Base-by-base conservation (phyloP, 2,888 invertebrate species). In the Lasius platythorax region DNA sequence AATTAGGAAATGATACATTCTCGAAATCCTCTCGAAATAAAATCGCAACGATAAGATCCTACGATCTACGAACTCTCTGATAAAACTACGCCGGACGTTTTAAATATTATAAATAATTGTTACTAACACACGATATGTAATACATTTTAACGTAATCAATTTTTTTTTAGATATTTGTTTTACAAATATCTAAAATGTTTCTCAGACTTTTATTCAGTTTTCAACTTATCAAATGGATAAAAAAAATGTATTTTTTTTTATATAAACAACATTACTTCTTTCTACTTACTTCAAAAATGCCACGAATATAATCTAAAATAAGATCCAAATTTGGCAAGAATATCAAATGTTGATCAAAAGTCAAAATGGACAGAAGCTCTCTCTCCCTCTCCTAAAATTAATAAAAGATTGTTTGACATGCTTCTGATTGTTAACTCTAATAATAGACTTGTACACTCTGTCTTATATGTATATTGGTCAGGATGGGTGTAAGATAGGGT, bases 401-500 rank as follows among this genome's bases (percentile, higher is more conserved):
- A 56, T 23, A 37, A 72, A 56, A 61, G 8, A 56, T 37, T 40
- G 3, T 23, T n/a, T 56, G 9, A 56, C n/a, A 23, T 2, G 1
- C 5, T 72, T 53, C 33, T 53, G 23, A 50, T 56, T 8, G 33
- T 8, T 18, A 43, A 30, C 43, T 63, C 1, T 74, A 73, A 73
- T 40, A 73, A 40, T 58, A 72, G 15, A 0, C 37, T 61, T 37
- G 50, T 53, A 50, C 1, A 53, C 11, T 33, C n/a, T 53, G 6
- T 64, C n/a, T 33, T 61, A 58, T 18, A 61, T 40, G 61, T 67
- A 81, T 68, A 82, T 66, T 73, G 87, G 84, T 87, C 90, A 84
- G 89, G 89, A 88, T 85, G 75, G n/a, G 15, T 87, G 87, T 86
- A 78, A 88, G 87, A 79, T 84, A 87, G 88, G 76, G 40, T 87